Evolutionary conservation across 2,888 invertebrate species (phyloP), one percentile per base, ranked within the genome.

Genomic region (Polyommatus iphigenia): DNA sequence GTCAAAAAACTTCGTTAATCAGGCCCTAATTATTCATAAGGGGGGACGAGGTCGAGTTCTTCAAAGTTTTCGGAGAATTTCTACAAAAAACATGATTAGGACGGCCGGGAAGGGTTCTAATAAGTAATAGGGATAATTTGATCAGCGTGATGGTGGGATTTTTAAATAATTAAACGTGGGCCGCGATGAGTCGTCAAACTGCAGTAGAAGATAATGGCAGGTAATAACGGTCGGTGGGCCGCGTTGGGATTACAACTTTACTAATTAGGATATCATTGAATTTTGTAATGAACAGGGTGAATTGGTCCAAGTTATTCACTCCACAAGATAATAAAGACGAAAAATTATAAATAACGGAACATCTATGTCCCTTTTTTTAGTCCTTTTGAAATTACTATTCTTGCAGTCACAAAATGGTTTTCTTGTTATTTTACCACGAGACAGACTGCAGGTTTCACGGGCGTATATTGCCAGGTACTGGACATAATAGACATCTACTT

Each of bases 1-100:
- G 41, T 46, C 73, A 20, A 46, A 41, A 75, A 75, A 75, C 75
- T 75, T 75, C 29, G 54, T 75, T 75, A 75, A 75, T 54, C 50
- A 75, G 18, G 50, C 15, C 75, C 50, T 75, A 75, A 75, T 75
- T 75, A 75, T 75, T 50, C 20, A 75, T 46, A 50, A 72, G 71
- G 71, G 41, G 41, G n/a, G 73, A 67, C 6, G 67, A 46, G 75
- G 50, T 18, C 32, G 67, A 67, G 67, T 24, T 72, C n/a, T 36
- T 41, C 50, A 50, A 75, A 50, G 50, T 50, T 75, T 54, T 75
- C 75, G 24, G 29, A 24, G 20, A 75, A 54, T 75, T 75, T 54
- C 50, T 29, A 75, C 73, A 29, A 75, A 75, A 75, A 75, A 75
- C 54, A 29, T 54, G 75, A 46, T 73, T 50, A 50, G 24, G 75